Conservation (phyloP, 2,888 invertebrate species). For the Tinea trinotella region DNA sequence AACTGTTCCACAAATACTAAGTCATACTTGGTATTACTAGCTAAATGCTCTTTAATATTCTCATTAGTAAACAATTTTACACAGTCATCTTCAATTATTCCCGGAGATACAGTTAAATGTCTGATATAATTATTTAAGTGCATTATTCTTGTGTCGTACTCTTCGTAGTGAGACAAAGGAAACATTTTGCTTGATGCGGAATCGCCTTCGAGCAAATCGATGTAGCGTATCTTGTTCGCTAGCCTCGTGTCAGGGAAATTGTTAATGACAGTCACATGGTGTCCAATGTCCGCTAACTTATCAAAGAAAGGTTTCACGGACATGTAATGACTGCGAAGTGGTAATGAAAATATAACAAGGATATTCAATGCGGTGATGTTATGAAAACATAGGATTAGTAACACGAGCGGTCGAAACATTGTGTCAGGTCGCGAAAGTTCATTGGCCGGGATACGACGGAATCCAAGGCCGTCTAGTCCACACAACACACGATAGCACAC, state of each 20-base stretch:
- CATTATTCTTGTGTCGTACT: constrained; percentile 24
- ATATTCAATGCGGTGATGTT: constrained; percentile 53
- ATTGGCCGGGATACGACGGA: constrained; percentile 1
- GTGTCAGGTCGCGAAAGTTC: constrained; percentile 11
- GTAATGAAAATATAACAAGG: constrained; percentile 68
- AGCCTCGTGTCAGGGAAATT: constrained; percentile 64
- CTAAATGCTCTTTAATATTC: constrained; percentile 33
- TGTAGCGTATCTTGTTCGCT: constrained; percentile 64
- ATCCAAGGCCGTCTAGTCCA: constrained; percentile 3
- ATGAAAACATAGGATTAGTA: constrained; percentile 20
- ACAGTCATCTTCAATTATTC: constrained; percentile 32
- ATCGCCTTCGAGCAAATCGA: constrained; percentile 46
- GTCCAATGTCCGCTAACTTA: constrained; percentile 71
- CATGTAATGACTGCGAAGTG: constrained; percentile 76
- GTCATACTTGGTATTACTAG: constrained; percentile 41
- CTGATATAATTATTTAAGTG: constrained; percentile 29
- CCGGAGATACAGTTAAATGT: constrained; percentile 27
- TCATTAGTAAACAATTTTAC: constrained; percentile 37
- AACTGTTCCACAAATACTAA: constrained; percentile 62
- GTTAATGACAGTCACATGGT: constrained; percentile 75
- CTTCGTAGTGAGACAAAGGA: constrained; percentile 31
- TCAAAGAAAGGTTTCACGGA: constrained; percentile 72
- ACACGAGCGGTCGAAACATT: not conserved
- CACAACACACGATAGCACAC: constrained; percentile 13
- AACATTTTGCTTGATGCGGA: constrained; percentile 1